Evolutionary conservation across 2,113 vertebrate genomes (phyloP).

Genomic region (Actenoides hombroni): DNA sequence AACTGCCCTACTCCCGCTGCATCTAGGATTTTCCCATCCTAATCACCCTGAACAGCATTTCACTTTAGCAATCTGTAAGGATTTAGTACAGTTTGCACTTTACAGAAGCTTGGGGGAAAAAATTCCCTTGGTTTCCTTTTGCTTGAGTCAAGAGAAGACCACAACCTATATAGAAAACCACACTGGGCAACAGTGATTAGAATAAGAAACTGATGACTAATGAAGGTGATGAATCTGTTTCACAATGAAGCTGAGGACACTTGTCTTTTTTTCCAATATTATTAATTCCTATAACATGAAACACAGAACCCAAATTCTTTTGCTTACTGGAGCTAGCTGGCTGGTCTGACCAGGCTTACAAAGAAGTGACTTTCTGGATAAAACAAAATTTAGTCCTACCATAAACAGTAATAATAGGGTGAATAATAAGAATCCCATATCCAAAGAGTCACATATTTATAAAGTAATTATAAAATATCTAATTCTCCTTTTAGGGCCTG

Average conservation of each 20-base stretch:
- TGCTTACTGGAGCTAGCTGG: background rate
- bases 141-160: background rate
- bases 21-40: background rate
- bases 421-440: background rate
- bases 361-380: background rate
- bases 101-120: background rate
- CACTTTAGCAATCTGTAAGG: background rate
- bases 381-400: background rate
- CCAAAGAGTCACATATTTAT: background rate
- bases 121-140: background rate
- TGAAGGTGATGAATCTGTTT: background rate
- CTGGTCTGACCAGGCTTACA: background rate
- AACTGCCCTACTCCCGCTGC: background rate
- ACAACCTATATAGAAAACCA: background rate
- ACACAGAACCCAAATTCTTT: background rate
- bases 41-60: background rate
- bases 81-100: background rate
- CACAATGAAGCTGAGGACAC: background rate
- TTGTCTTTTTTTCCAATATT: background rate
- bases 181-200: background rate
- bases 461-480: background rate
- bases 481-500: background rate
- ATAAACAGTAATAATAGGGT: background rate
- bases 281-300: background rate
- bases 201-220: background rate